phyloP scores from a whole-genome alignment of 2,888 invertebrate species.

The Pammene fasciana region DNA sequence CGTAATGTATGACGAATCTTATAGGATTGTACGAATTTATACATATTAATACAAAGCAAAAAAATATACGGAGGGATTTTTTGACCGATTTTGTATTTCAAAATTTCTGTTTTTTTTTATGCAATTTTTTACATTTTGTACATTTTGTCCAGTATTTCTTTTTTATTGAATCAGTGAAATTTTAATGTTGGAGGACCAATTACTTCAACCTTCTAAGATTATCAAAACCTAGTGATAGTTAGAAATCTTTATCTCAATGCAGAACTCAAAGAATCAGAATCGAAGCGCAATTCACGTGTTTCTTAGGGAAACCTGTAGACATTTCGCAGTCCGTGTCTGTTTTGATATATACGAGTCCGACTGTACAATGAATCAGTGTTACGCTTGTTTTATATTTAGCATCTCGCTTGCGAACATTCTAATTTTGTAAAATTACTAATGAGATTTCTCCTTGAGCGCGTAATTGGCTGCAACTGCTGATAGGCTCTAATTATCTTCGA shows the following conservation, averaged over 20 bases:
- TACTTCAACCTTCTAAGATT: too few species aligned
- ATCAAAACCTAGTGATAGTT: too few species aligned
- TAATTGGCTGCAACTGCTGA: conserved; percentile 41
- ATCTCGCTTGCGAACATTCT: conserved; percentile 62
- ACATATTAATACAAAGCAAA: background rate
- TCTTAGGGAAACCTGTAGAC: background rate
- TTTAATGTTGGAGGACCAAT: too few species aligned
- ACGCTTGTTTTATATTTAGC: conserved; percentile 75
- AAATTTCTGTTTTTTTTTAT: too few species aligned
- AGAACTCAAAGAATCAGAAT: too few species aligned
- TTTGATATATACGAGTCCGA: background rate
- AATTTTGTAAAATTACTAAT: conserved; percentile 70
- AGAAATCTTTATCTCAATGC: too few species aligned
- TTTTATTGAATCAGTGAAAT: too few species aligned
- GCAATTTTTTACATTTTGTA: too few species aligned
- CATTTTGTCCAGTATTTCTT: too few species aligned
- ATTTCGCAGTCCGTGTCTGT: background rate
- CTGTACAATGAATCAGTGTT: conserved; percentile 63
- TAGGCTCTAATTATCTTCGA: conserved; percentile 33
- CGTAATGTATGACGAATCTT: background rate
- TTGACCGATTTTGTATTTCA: too few species aligned
- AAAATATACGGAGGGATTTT: too few species aligned
- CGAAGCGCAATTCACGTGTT: too few species aligned
- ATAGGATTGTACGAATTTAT: background rate
- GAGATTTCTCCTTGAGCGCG: conserved; percentile 58